Conservation (phyloP, 2,888 invertebrate species). For the Aphrophora alni region DNA sequence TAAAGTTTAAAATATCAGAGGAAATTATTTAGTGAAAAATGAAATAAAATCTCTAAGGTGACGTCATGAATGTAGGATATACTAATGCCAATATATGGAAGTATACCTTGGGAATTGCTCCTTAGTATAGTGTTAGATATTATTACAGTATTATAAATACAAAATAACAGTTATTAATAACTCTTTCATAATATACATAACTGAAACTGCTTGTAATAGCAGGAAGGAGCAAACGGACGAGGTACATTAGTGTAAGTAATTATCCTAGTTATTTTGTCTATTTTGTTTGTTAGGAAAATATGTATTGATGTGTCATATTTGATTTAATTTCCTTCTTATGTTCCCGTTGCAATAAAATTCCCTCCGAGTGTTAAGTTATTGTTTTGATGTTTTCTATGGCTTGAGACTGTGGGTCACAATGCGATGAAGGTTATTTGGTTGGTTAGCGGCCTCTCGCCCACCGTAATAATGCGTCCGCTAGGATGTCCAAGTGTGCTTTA, state of each 20-base stretch:
- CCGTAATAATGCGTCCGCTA: slow-evolving; percentile 91
- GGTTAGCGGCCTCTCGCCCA: slow-evolving; percentile 92
- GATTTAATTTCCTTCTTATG: background rate
- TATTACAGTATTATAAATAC: background rate
- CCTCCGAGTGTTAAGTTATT: slow-evolving; percentile 21
- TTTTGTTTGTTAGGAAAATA: background rate
- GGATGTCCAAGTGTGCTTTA: slow-evolving; percentile 92
- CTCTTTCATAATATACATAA: background rate
- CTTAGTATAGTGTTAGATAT: background rate
- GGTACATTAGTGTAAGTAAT: background rate
- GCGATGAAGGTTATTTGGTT: slow-evolving; percentile 22
- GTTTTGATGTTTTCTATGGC: slow-evolving; percentile 17
- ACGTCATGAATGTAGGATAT: background rate
- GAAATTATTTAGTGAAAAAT: background rate
- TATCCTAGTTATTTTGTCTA: background rate
- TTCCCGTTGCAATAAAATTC: slow-evolving; percentile 4
- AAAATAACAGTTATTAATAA: background rate
- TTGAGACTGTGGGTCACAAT: slow-evolving; percentile 23
- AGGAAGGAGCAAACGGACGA: background rate
- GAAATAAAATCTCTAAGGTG: background rate
- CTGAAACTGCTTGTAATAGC: background rate
- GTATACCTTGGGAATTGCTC: background rate
- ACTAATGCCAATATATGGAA: background rate
- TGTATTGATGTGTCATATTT: background rate
- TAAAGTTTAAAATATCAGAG: background rate